These are phyloP conservation scores for Botia kubotai DNA, from an alignment of 2,797 vertebrate genomes.

Conservation along the genomic window DNA sequence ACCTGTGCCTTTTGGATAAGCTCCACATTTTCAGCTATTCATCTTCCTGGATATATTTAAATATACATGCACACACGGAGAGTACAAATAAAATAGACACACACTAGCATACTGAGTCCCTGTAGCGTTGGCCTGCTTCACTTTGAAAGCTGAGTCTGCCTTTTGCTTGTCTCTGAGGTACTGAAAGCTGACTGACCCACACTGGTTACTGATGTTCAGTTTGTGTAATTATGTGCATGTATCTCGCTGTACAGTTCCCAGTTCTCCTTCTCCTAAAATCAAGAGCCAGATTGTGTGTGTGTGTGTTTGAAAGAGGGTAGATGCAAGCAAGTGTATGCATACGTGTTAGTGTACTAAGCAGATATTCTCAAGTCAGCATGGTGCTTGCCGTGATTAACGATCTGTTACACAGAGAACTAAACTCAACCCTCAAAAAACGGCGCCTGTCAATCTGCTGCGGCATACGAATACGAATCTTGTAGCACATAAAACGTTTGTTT, in stretches of 20 bases:
- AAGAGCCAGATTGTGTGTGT: constrained; percentile 5
- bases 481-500: neutral
- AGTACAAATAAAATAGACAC: neutral
- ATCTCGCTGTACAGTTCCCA: constrained; percentile 28
- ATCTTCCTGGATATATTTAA: constrained; percentile 7
- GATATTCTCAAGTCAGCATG: constrained; percentile 5
- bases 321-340: neutral
- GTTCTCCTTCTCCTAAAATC: constrained; percentile 1
- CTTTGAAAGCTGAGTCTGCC: constrained; percentile 38
- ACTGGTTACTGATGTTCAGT: constrained; percentile 27
- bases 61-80: neutral
- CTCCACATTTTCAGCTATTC: neutral
- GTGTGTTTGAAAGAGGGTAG: neutral
- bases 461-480: neutral
- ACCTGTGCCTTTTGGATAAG: neutral
- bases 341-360: neutral
- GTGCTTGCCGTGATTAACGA: constrained; percentile 32
- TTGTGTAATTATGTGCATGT: constrained; percentile 32
- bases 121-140: constrained; percentile 4
- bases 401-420: constrained; percentile 21
- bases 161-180: constrained; percentile 21
- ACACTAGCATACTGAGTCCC: constrained; percentile 7
- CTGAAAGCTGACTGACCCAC: neutral
- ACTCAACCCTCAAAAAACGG: neutral
- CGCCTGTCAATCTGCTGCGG: neutral